Percentiles rank a stretch among this genome's conserved stretches.
Conservation (phyloP, 2,113 vertebrate genomes). For the Pachycephala philippinensis region DNA sequence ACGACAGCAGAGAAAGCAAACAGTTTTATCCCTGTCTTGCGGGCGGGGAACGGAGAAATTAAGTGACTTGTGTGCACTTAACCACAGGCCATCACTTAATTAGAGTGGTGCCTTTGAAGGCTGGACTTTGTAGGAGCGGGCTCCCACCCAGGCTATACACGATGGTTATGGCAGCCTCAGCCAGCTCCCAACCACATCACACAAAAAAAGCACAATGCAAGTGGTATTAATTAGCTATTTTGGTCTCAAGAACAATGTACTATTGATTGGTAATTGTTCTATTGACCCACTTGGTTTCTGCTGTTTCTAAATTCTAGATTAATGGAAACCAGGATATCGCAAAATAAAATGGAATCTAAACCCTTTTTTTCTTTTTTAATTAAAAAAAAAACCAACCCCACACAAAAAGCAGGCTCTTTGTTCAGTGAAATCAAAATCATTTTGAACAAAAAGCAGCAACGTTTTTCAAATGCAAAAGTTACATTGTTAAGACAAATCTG, state of each 20-base stretch:
- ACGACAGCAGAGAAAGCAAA: neutral
- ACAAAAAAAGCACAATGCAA: neutral
- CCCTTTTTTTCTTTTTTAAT: neutral
- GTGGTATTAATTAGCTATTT: slow-evolving; percentile 59
- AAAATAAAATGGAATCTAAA: neutral
- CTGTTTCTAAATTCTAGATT: slow-evolving; percentile 16
- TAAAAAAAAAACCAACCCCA: fast-evolving
- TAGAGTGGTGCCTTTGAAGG: neutral
- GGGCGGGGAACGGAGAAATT: neutral
- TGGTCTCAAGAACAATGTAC: slow-evolving; percentile 51
- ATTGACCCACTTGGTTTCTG: slow-evolving; percentile 17
- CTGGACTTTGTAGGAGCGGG: neutral
- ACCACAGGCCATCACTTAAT: neutral
- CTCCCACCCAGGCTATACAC: neutral
- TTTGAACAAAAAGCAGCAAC: neutral
- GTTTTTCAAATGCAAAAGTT: neutral
- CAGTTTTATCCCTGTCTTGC: neutral
- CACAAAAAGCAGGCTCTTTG: neutral
- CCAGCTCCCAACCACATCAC: slow-evolving; percentile 40
- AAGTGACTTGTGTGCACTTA: neutral
- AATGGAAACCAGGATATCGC: slow-evolving; percentile 13
- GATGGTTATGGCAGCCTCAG: neutral
- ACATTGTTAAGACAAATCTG: neutral
- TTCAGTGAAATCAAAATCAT: neutral
- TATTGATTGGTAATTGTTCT: slow-evolving; percentile 52